Evolutionary conservation across 2,113 vertebrate species (phyloP), one percentile per base, ranked within the genome.

Genomic region (Strix aluco): DNA sequence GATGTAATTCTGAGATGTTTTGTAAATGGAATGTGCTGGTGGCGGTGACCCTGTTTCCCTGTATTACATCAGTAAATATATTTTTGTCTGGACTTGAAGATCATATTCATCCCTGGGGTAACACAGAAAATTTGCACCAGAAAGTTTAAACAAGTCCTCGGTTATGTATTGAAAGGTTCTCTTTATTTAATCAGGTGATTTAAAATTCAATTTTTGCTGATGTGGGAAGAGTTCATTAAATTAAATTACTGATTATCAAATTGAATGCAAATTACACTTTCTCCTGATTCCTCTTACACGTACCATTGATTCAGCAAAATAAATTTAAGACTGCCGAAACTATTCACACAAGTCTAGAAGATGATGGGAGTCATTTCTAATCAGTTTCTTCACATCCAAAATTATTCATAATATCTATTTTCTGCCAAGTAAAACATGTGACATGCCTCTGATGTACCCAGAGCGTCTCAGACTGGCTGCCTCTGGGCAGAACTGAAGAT

Each of bases 151-250:
- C 4, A 51, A 59, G 14, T 72, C 36, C 27, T 88, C 27, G 23
- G 18, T 27, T 63, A 29, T 0, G 0, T 27, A 63, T 42, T 63
- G 27, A 67, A 75, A 86, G 4, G 2, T 65, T 84, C 13, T 58
- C 27, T 80, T 83, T 96, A 52, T 72, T 75, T 94, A 72, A 91
- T 11, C 18, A 16, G 4, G 5, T 57, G 34, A 51, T 58, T 63
- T 87, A 69, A 86, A 92, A 87, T 40, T 72, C 13, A 38, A 0
- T n/a, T 89, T 79, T 87, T 92, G 13, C 32, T 85, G 36, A 67
- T 67, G 15, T 62, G 11, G 20, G 12, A 95, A 80, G 21, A 55
- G 7, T 55, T 88, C 1, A 55, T 47, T 73, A 57, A 62, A 63
- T 84, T 78, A 90, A 89, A 86, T 34, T 87, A 47, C 49, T 27